These are phyloP conservation scores for Labroides dimidiatus DNA, from an alignment of 2,797 vertebrate species.

Conservation along the genomic window DNA sequence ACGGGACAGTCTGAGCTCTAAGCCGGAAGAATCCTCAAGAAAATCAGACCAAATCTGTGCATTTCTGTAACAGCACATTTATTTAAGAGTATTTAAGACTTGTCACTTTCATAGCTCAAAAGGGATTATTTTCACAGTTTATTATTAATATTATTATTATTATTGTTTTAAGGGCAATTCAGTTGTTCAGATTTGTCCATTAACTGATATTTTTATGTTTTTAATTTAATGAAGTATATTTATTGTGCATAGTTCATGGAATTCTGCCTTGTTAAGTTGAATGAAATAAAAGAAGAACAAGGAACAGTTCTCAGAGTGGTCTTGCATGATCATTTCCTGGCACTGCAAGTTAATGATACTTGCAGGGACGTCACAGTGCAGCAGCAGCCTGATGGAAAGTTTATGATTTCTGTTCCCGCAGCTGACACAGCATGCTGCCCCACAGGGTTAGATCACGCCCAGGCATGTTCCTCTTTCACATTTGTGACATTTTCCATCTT, in stretches of 20 bases:
- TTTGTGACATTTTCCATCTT: conserved; percentile 5
- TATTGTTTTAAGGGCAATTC: conserved; percentile 55
- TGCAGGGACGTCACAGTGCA: conserved; percentile 8
- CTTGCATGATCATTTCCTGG: conserved; percentile 39
- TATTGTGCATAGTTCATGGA: conserved; percentile 76
- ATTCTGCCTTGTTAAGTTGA: conserved; percentile 56
- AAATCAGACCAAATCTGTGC: conserved; percentile 54
- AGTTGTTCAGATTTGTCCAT: conserved; percentile 56
- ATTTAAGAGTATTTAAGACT: conserved; percentile 71
- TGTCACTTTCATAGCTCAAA: conserved; percentile 75
- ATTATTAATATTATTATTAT: conserved; percentile 31
- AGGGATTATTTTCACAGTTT: conserved; percentile 68
- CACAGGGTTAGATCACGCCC: conserved; percentile 9
- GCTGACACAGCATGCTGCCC: neutral
- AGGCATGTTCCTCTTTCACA: neutral
- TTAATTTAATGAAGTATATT: conserved; percentile 83
- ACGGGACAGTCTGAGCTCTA: conserved; percentile 42
- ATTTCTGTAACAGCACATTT: conserved; percentile 62
- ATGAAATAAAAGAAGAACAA: conserved; percentile 64
- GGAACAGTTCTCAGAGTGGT: conserved; percentile 14
- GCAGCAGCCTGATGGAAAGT: neutral
- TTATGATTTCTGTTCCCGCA: conserved; percentile 1
- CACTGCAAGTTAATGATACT: neutral
- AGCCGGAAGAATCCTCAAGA: conserved; percentile 40
- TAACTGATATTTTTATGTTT: conserved; percentile 63